phyloP scores from a whole-genome alignment of 2,888 invertebrate species.

The Epinotia demarniana region DNA sequence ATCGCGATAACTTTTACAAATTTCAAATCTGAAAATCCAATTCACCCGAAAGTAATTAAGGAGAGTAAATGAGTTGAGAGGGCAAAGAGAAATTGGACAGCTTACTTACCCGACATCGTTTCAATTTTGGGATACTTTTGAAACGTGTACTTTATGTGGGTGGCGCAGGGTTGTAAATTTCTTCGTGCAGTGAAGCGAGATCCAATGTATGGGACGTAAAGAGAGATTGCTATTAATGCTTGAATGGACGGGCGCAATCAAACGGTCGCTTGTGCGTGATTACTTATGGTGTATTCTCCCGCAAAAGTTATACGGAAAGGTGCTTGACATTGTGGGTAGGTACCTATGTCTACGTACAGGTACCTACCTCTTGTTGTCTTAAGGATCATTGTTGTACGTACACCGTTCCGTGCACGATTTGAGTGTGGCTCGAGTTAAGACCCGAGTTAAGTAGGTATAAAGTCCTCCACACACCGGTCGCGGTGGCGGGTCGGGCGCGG shows the following conservation, averaged over 20 bases:
- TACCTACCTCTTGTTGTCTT: too few species aligned
- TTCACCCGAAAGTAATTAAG: constrained; percentile 39
- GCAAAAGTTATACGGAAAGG: not conserved
- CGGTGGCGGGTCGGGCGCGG: too few species aligned
- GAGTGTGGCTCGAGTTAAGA: too few species aligned
- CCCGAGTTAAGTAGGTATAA: too few species aligned
- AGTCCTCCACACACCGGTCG: too few species aligned
- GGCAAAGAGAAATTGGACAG: constrained; percentile 15
- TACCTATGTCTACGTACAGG: too few species aligned
- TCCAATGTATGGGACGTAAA: constrained; percentile 20
- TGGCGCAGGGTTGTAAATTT: not conserved
- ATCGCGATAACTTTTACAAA: constrained; percentile 19
- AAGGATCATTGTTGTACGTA: too few species aligned
- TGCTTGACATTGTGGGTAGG: not conserved
- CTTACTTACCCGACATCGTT: constrained; percentile 34
- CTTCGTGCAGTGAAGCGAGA: not conserved
- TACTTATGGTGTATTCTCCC: constrained; percentile 20
- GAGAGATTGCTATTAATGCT: constrained; percentile 42
- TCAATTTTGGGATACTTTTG: not conserved
- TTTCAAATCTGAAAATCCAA: constrained; percentile 30
- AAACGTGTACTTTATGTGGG: not conserved
- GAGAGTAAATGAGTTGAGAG: constrained; percentile 38
- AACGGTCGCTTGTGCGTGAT: constrained; percentile 32
- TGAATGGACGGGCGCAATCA: constrained; percentile 44
- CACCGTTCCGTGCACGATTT: too few species aligned